Evolutionary conservation across 2,888 invertebrate species (phyloP).

Genomic region (Pheosia tremula): DNA sequence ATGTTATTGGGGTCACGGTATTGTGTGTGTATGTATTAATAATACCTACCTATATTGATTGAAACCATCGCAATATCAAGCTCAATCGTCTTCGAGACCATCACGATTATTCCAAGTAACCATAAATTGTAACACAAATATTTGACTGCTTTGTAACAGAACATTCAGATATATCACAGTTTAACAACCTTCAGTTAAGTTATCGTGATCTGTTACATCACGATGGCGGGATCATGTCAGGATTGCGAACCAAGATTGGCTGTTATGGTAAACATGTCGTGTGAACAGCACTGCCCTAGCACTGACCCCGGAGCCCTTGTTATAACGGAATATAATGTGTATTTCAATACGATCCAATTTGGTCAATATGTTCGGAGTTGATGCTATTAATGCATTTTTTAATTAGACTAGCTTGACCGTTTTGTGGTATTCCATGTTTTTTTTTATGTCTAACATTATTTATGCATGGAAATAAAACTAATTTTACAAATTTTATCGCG

Average conservation of each 20-base stretch:
- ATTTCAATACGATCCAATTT: constrained; percentile 18
- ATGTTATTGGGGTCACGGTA: too few relatives aligned
- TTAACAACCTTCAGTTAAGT: constrained; percentile 40
- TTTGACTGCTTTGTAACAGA: constrained; percentile 23
- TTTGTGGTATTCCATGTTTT: too few relatives aligned
- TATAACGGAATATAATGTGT: constrained; percentile 37
- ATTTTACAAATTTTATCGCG: too few relatives aligned
- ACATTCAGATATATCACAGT: constrained; percentile 37
- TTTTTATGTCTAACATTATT: too few relatives aligned
- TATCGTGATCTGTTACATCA: constrained; percentile 59
- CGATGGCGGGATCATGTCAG: constrained; percentile 68
- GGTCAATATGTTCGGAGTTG: background rate
- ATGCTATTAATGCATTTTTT: background rate
- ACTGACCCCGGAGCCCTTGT: constrained; percentile 38
- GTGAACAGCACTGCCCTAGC: constrained; percentile 39
- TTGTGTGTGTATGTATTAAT: too few relatives aligned
- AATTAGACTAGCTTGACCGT: too few relatives aligned
- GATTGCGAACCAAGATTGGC: constrained; percentile 67
- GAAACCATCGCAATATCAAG: background rate
- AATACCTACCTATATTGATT: too few relatives aligned
- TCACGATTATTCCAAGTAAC: background rate
- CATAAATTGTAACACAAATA: constrained; percentile 2
- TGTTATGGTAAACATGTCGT: constrained; percentile 68
- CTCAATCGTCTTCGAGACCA: background rate
- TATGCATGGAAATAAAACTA: too few relatives aligned